Base-by-base conservation (phyloP, 2,797 vertebrate genomes). In the Esox lucius region DNA sequence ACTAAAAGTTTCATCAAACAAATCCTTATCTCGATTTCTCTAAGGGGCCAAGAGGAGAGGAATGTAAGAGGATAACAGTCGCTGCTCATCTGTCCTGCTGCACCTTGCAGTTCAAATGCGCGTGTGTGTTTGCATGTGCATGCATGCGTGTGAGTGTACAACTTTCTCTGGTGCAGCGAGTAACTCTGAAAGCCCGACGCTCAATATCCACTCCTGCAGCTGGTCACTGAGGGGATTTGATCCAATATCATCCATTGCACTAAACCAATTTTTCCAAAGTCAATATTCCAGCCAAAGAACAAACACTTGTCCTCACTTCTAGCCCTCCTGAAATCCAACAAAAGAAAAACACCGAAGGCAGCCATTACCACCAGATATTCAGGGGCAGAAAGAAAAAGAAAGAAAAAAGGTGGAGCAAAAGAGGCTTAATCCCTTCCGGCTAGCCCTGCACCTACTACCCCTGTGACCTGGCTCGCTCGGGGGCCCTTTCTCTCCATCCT, bases 1-100 rank as follows among this genome's bases (percentile, higher is more conserved):
- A 82, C 89, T 90, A 76, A 92, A 93, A 93, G 90, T 93, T 93
- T 91, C 87, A 92, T 91, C 86, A 88, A 72, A 79, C 88, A 83
- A 86, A 80, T 83, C 85, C 75, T 86, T 74, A 84, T 89, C 83
- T 84, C 75, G 73, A 76, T 78, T 83, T 72, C 87, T 83, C 81
- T 26, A 79, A 86, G 88, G 86, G 78, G 74, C 74, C 4, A 69
- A 46, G 72, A 79, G 75, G 67, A 48, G 65, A 76, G 48, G 31
- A 46, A 51, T 66, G 46, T 42, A 35, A 56, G 62, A 48, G 68
- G 75, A 76, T 59, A 78, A 76, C 71, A 74, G 73, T 51, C 42
- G 69, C 68, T 53, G 59, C 78, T 81, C 83, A 80, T 79, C 78
- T 83, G 70, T 83, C 80, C 13, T 78, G 72, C 78, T 76, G 81